Percentiles rank a stretch among this genome's conserved stretches.
Evolutionary conservation across 2,797 vertebrate species (phyloP).

Genomic region (Sphenodon punctatus): DNA sequence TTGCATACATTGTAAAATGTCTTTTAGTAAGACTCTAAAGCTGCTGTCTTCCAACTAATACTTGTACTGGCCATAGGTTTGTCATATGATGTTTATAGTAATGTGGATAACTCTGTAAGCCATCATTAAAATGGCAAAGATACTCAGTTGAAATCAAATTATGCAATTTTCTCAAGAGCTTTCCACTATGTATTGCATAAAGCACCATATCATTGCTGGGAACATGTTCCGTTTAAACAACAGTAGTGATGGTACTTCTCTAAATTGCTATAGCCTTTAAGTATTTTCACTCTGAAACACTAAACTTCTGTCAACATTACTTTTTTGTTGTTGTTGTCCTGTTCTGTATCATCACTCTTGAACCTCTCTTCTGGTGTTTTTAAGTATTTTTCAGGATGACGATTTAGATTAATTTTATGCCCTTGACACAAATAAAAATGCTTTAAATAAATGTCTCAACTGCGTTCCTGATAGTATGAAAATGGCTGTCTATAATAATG

Average conservation of each 20-base stretch:
- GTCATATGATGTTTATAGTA: not conserved
- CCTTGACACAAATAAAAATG: slow-evolving; percentile 55
- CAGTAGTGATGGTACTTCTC: not conserved
- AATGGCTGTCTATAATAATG: not conserved
- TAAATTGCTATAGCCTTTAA: slow-evolving; percentile 44
- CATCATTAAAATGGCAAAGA: slow-evolving; percentile 21
- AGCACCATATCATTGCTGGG: not conserved
- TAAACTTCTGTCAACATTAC: slow-evolving; percentile 55
- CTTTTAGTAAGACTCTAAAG: slow-evolving; percentile 41
- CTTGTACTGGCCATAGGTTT: slow-evolving; percentile 24
- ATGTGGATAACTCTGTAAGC: not conserved
- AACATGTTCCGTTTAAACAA: not conserved
- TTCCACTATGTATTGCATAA: slow-evolving; percentile 13
- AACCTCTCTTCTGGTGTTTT: slow-evolving; percentile 29
- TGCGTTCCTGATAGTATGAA: not conserved
- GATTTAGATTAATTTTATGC: slow-evolving; percentile 63
- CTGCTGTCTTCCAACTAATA: slow-evolving; percentile 65
- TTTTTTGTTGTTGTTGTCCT: slow-evolving; percentile 26
- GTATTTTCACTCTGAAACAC: slow-evolving; percentile 68
- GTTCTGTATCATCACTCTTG: slow-evolving; percentile 52
- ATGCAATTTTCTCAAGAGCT: slow-evolving; percentile 32
- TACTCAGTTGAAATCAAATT: slow-evolving; percentile 19
- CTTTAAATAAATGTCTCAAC: not conserved
- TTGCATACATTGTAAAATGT: slow-evolving; percentile 9
- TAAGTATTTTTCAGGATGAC: slow-evolving; percentile 62